Percentiles rank a stretch among this genome's conserved stretches.
Conservation (phyloP, 2,888 invertebrate species). For the Phortica magna region DNA sequence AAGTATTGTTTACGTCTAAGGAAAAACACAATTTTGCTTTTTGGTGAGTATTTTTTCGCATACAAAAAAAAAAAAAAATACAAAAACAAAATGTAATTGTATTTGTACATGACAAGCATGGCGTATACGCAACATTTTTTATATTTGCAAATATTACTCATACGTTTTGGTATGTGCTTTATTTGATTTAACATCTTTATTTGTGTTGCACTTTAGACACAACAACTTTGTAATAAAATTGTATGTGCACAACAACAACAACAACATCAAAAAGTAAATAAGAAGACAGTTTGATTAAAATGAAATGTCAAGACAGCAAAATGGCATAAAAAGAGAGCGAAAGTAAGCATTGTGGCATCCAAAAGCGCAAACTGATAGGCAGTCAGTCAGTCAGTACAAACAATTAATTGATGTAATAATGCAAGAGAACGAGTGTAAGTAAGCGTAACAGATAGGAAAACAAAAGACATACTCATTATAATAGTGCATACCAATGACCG, state of each 20-base stretch:
- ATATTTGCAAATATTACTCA: neutral
- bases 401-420: neutral
- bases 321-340: too few species aligned
- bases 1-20: neutral
- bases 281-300: neutral
- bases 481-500: too few species aligned
- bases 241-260: neutral
- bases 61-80: too few species aligned
- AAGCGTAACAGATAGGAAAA: too few species aligned
- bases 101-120: too few species aligned
- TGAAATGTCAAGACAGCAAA: too few species aligned
- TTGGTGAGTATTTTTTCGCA: too few species aligned
- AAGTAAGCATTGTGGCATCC: neutral
- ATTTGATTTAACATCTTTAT: neutral
- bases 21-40: neutral
- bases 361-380: neutral
- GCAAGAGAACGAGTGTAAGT: neutral
- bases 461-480: too few species aligned
- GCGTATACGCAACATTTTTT: too few species aligned
- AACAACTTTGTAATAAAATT: neutral
- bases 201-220: neutral
- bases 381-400: neutral
- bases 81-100: too few species aligned
- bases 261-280: neutral
- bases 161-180: constrained; percentile 1